Evolutionary conservation across 2,797 vertebrate species (phyloP).

Genomic region (Poecilia gillii): DNA sequence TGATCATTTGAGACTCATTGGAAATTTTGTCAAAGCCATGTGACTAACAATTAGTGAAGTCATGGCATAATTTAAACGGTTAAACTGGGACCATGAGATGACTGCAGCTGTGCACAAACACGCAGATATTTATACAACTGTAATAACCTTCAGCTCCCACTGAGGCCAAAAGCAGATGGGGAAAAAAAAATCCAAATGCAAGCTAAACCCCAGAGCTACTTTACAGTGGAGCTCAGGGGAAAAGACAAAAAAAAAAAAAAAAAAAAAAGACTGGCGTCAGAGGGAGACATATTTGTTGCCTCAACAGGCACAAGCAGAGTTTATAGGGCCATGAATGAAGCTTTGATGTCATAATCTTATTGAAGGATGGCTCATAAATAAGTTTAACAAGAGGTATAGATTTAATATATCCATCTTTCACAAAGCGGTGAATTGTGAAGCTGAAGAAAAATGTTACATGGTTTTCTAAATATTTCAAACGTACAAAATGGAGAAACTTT

Average conservation of each 20-base stretch:
- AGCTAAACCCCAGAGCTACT: background rate
- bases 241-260: background rate
- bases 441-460: too few relatives aligned
- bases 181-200: background rate
- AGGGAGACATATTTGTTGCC: background rate
- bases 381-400: background rate
- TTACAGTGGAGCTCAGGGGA: background rate
- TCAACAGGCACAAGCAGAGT: background rate
- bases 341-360: background rate
- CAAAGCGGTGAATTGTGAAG: too few relatives aligned
- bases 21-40: background rate
- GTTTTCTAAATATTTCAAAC: background rate
- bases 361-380: background rate
- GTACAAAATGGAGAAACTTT: background rate
- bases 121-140: background rate
- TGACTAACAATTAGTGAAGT: background rate
- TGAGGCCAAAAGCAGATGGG: background rate
- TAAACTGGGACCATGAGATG: background rate
- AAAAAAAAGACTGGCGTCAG: background rate
- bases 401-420: too few relatives aligned
- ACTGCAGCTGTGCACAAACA: background rate
- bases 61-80: background rate
- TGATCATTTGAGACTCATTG: background rate
- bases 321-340: background rate
- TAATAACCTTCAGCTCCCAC: background rate